Evolutionary conservation across 2,888 invertebrate genomes (phyloP).

Genomic region (Mythimna ferrago): DNA sequence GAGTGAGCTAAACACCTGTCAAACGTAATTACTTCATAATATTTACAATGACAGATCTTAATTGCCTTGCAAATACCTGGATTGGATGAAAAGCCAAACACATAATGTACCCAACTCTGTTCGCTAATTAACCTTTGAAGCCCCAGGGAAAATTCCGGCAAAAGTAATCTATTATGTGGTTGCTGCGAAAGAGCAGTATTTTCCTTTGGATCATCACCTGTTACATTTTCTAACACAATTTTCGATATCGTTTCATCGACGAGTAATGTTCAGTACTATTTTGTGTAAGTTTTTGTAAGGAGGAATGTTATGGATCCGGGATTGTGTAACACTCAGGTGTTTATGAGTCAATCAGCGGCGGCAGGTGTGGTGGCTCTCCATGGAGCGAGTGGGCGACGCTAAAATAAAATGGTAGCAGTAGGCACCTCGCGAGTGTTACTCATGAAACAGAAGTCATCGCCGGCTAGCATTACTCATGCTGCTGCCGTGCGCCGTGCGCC

Average conservation of each 20-base stretch:
- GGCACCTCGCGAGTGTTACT: constrained; percentile 78
- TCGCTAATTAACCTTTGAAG: constrained; percentile 6
- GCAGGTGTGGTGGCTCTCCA: constrained; percentile 86
- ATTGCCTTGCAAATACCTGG: constrained; percentile 36
- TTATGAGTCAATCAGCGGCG: constrained; percentile 79
- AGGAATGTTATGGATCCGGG: constrained; percentile 73
- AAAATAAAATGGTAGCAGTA: constrained; percentile 86
- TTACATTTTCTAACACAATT: constrained; percentile 16
- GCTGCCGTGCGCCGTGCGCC: constrained; percentile 65
- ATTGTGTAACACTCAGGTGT: constrained; percentile 88
- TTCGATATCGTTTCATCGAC: constrained; percentile 5
- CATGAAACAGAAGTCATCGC: constrained; percentile 78
- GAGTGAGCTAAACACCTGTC: constrained; percentile 66
- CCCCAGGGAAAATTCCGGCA: neutral
- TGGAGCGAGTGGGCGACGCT: constrained; percentile 83
- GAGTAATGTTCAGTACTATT: constrained; percentile 32
- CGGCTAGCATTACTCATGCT: constrained; percentile 83
- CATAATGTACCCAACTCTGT: neutral
- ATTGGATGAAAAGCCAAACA: constrained; percentile 26
- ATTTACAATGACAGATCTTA: constrained; percentile 54
- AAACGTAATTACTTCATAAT: constrained; percentile 49
- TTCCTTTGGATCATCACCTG: constrained; percentile 12
- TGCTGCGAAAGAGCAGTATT: neutral
- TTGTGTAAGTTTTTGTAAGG: constrained; percentile 59
- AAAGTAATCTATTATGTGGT: constrained; percentile 12